Evolutionary conservation across 2,797 vertebrate species (phyloP), one percentile per base, ranked within the genome.

Genomic region (Scolopax bukidnonensis): DNA sequence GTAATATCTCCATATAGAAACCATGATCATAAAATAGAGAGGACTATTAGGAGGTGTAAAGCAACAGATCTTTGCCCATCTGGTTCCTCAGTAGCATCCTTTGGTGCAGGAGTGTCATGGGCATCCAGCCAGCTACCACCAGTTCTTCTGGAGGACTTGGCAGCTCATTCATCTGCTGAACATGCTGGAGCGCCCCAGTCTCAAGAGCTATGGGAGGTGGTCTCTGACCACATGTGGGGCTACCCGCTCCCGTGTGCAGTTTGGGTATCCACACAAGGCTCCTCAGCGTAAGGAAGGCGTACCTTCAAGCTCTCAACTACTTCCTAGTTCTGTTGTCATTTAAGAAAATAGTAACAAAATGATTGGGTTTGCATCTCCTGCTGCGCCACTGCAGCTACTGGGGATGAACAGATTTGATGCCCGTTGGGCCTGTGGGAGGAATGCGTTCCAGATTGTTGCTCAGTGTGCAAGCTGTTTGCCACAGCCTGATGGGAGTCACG

Each of bases 191-290:
- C 18, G 4, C 27, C 11, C 50, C 63, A 43, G 33, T n/a, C 45
- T 41, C 47, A 4, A 10, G 33, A 40, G 48, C 8, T 1, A 28
- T 25, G 59, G 63, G n/a, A 73, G 0, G 3, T 36, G 27, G 4
- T 53, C 74, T 61, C 74, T 65, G 41, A 15, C 19, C 54, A 4
- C 0, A 0, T 0, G 0, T 10, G 59, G 36, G 16, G 24, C 74
- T 85, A 17, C n/a, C 41, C 2, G 1, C 28, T 80, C 59, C 0
- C 0, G 3, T 14, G 63, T 28, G 21, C 40, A 32, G 5, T 30
- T 50, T 15, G 21, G 24, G 10, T 38, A 60, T 38, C 36, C 59
- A 38, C 16, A 16, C 16, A 8, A 60, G 7, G 16, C 17, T 60
- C 21, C 68, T 43, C 1, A 0, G 43, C 18, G 9, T 57, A 3